phyloP scores from a whole-genome alignment of 2,797 vertebrate species.

The Onychomys torridus region DNA sequence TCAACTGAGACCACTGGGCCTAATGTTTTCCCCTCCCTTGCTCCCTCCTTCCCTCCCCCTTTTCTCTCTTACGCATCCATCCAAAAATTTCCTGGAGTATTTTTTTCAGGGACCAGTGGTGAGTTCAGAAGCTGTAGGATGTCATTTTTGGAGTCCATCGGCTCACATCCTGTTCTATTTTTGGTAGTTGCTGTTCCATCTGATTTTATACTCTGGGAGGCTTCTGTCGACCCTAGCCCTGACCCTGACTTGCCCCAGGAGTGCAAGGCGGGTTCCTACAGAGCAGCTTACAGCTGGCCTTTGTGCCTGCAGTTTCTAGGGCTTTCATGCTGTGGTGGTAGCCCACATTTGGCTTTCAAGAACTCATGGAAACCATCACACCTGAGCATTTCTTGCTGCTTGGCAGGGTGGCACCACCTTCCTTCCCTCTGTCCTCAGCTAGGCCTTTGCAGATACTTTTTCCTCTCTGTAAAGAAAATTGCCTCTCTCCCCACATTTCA shows the following conservation, averaged over 20 bases:
- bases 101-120: background rate
- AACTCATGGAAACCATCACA: background rate
- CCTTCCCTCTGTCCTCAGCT: background rate
- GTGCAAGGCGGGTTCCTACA: background rate
- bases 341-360: background rate
- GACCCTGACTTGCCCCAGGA: background rate
- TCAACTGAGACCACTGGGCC: background rate
- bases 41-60: background rate
- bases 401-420: background rate
- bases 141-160: background rate
- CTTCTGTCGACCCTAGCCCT: background rate
- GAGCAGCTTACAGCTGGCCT: background rate
- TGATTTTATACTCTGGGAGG: background rate
- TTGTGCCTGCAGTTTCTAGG: background rate
- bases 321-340: background rate
- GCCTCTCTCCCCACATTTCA: background rate
- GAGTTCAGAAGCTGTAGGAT: background rate
- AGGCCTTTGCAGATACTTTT: background rate
- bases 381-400: background rate
- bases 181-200: background rate
- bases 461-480: background rate
- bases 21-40: background rate
- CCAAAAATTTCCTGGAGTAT: background rate
- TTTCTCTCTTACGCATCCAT: background rate
- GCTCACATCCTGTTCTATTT: no score